These are phyloP conservation scores for Stictonetta naevosa DNA, from an alignment of 2,113 vertebrate genomes.

Conservation along the genomic window DNA sequence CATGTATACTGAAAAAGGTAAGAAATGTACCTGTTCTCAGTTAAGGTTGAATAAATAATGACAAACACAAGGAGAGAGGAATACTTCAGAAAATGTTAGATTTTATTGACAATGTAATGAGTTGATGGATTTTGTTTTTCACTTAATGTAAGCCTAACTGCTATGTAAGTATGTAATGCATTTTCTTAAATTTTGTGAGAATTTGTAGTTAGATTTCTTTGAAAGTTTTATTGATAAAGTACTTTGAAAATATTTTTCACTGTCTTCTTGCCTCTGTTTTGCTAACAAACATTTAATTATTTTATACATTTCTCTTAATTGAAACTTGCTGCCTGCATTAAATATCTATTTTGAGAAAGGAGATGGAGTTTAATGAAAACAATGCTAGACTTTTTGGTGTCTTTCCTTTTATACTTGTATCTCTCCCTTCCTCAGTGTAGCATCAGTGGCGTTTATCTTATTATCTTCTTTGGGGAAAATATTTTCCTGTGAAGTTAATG, in stretches of 20 bases:
- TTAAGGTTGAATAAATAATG: conserved; percentile 4
- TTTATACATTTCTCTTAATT: not conserved
- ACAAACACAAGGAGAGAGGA: not conserved
- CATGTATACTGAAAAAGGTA: not conserved
- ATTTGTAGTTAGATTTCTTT: not conserved
- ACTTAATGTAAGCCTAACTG: not conserved
- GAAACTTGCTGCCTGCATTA: not conserved
- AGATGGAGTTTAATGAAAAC: not conserved
- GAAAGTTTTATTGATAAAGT: not conserved
- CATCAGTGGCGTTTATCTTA: not conserved
- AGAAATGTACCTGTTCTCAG: not conserved
- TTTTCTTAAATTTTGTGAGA: not conserved
- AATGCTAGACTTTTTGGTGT: not conserved
- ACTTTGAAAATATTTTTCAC: not conserved
- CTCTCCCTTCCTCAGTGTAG: not conserved
- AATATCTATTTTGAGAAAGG: not conserved
- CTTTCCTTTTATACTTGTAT: not conserved
- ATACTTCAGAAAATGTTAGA: not conserved
- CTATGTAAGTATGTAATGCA: not conserved
- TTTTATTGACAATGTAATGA: not conserved
- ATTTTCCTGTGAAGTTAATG: not conserved
- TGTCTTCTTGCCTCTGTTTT: not conserved
- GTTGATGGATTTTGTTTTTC: not conserved
- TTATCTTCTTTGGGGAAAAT: not conserved
- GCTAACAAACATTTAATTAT: not conserved